Conservation (phyloP, 2,113 vertebrate genomes). For the Upupa epops region DNA sequence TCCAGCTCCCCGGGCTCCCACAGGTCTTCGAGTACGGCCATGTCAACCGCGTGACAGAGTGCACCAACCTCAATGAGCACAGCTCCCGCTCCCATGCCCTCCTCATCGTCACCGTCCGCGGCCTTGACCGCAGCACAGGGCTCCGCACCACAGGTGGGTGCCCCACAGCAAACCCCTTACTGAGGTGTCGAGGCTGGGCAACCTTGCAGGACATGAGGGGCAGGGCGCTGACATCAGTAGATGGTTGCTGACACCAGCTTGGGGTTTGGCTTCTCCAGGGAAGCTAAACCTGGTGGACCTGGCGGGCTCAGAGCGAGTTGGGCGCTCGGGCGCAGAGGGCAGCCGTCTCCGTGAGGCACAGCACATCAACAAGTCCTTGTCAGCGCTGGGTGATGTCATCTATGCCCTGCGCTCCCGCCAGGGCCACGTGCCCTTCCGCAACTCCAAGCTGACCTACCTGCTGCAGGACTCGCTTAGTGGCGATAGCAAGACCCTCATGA, state of each 20-base stretch:
- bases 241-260: accelerated
- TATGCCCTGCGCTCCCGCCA: constrained; percentile 89
- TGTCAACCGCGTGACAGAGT: constrained; percentile 88
- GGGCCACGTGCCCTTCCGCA: constrained; percentile 93
- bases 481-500: constrained; percentile 97
- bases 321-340: constrained; percentile 91
- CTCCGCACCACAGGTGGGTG: constrained; percentile 84
- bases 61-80: constrained; percentile 93
- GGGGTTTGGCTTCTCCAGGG: constrained; percentile 65
- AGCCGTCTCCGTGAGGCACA: constrained; percentile 91
- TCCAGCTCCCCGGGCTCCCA: neutral
- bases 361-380: constrained; percentile 96
- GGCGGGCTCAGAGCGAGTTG: constrained; percentile 92
- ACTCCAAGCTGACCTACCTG: constrained; percentile 97
- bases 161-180: accelerated
- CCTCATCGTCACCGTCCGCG: constrained; percentile 86
- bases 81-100: constrained; percentile 96
- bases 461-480: constrained; percentile 95
- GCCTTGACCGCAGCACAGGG: constrained; percentile 86
- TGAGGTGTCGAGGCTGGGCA: accelerated
- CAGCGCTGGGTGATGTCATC: constrained; percentile 91
- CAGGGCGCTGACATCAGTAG: accelerated
- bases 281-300: constrained; percentile 96
- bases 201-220: accelerated
- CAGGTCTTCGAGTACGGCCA: constrained; percentile 92